Base-by-base conservation (phyloP, 1,140 invertebrate genomes). In the Anastrepha obliqua region DNA sequence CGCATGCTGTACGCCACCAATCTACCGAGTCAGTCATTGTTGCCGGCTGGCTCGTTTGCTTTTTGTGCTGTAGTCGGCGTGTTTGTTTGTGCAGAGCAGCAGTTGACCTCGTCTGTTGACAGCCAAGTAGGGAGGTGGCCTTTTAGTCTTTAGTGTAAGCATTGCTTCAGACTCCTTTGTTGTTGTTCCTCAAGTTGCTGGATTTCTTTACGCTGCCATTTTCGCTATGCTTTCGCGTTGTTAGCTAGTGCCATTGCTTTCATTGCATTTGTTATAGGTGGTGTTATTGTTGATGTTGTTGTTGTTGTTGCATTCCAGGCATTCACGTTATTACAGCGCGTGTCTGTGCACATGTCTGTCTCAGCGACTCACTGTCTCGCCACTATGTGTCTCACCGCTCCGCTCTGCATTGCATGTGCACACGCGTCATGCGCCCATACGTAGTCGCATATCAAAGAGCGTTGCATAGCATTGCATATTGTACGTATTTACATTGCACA, bases 61-160 rank as follows among this genome's bases (percentile, higher is more conserved):
- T 74, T 42, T 74, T 3, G 13, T 74, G 42, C 11, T 47, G 67
- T 74, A 55, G 74, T 81, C 74, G 17, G 44, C 17, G n/a, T 55
- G 74, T 81, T 44, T 74, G 70, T 81, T 81, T 81, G 74, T 29
- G 74, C 47, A 58, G 74, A 55, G 47, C 74, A 55, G 74, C 74
- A 81, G 74, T 55, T 81, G 74, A 81, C 74, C 74, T 81, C 74
- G 74, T 81, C 74, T 81, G 74, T 81, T 81, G 74, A 81, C 74
- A 81, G 74, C 74, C 74, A 81, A 81, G 74, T 81, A 81, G 11
- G 74, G 74, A 81, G 74, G 74, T 81, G 74, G 74, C 74, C 74
- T 81, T 81, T 81, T 81, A 55, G 47, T 20, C 74, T 81, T 81
- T 51, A 81, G n/a, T 81, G 74, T 42, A 81, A 81, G 74, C 47